Percentiles rank a stretch among this genome's conserved stretches.
Conservation (phyloP, 1,140 invertebrate genomes). For the Physella acuta region DNA sequence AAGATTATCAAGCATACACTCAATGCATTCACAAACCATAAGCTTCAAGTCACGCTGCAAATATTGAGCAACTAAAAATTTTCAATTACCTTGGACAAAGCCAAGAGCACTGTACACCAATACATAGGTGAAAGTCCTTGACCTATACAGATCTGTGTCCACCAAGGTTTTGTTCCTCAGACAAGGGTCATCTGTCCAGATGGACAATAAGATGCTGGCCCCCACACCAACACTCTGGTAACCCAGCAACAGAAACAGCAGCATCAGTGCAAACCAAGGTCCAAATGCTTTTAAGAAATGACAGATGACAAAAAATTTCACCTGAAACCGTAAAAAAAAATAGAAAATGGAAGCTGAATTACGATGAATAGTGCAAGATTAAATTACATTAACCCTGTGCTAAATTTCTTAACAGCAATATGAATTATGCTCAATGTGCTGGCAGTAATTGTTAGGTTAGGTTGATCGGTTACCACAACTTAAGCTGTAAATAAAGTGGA, state of each 20-base stretch:
- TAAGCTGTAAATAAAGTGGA: too few species aligned
- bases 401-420: too few species aligned
- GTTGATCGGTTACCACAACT: too few species aligned
- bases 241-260: constrained; percentile 38
- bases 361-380: too few species aligned
- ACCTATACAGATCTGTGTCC: constrained; percentile 8
- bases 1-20: too few species aligned
- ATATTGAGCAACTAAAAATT: too few species aligned
- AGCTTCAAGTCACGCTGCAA: too few species aligned
- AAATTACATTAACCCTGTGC: too few species aligned
- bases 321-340: constrained; percentile 64
- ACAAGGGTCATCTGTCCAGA: constrained; percentile 30
- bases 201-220: constrained; percentile 28
- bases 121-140: constrained; percentile 25
- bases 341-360: too few species aligned
- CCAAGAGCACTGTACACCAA: constrained; percentile 24
- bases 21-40: too few species aligned
- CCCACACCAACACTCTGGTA: constrained; percentile 36
- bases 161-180: constrained; percentile 23
- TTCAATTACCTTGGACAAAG: constrained; percentile 26
- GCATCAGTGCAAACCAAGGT: constrained; percentile 66
- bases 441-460: too few species aligned
- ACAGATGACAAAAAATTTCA: constrained; percentile 83
- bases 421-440: too few species aligned
- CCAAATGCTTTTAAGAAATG: constrained; percentile 87